Conservation (phyloP, 2,888 invertebrate genomes). For the Heteromyza rotundicornis region DNA sequence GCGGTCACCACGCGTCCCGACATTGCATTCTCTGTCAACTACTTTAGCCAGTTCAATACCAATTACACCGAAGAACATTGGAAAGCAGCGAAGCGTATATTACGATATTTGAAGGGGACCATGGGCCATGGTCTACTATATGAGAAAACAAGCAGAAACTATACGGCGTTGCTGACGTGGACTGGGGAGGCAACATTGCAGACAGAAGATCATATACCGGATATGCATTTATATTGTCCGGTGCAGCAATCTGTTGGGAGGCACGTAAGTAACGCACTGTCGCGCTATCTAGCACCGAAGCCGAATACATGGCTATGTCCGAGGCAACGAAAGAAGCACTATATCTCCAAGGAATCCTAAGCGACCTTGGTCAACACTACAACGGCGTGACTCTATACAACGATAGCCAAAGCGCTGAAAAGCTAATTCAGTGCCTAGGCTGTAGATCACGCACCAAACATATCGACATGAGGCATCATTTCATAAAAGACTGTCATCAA, state of each 20-base stretch:
- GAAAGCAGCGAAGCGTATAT: slow-evolving; percentile 29
- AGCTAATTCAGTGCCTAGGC: slow-evolving; percentile 14
- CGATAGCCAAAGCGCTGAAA: too few species aligned
- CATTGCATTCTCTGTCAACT: slow-evolving; percentile 20
- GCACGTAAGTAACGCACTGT: slow-evolving; percentile 32
- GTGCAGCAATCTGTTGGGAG: slow-evolving; percentile 32
- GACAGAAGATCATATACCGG: slow-evolving; percentile 32
- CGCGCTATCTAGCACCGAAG: slow-evolving; percentile 32
- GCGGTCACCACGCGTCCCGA: slow-evolving; percentile 28
- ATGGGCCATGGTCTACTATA: slow-evolving; percentile 22
- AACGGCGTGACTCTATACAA: too few species aligned
- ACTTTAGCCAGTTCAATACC: slow-evolving; percentile 27
- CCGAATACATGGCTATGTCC: slow-evolving; percentile 32
- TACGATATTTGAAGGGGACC: slow-evolving; percentile 29
- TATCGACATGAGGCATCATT: slow-evolving; percentile 29
- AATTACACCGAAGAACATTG: slow-evolving; percentile 28
- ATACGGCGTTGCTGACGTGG: slow-evolving; percentile 31
- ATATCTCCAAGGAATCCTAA: slow-evolving; percentile 21
- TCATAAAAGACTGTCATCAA: slow-evolving; percentile 22
- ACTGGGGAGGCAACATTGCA: slow-evolving; percentile 28
- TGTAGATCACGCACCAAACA: slow-evolving; percentile 30
- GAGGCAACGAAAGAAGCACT: slow-evolving; percentile 31
- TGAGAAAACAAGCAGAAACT: slow-evolving; percentile 9
- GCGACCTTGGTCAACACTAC: too few species aligned
- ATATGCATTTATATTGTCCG: slow-evolving; percentile 28